Conservation (phyloP, 2,888 invertebrate genomes). For the Tenthredo notha region DNA sequence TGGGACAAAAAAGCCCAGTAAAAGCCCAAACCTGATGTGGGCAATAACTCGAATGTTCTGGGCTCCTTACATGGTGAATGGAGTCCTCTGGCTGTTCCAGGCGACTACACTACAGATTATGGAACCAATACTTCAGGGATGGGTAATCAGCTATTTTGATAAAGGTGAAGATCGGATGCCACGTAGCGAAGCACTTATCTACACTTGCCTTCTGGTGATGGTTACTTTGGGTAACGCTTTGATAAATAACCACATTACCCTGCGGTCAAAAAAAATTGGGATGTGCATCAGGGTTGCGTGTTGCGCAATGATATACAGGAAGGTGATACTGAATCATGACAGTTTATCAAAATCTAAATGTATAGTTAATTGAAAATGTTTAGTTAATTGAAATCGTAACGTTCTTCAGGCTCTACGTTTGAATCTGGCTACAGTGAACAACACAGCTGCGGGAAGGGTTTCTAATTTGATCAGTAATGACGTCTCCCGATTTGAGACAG, state of each 20-base stretch:
- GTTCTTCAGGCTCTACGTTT: conserved; percentile 84
- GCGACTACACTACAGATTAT: conserved; percentile 55
- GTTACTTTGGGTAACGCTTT: conserved; percentile 73
- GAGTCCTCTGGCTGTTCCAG: conserved; percentile 59
- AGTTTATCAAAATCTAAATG: background rate
- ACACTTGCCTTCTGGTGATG: conserved; percentile 75
- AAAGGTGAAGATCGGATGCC: conserved; percentile 55
- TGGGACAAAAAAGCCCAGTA: conserved; percentile 66
- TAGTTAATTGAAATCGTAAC: background rate
- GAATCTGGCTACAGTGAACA: conserved; percentile 85
- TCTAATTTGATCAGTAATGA: conserved; percentile 97
- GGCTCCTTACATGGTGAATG: conserved; percentile 62
- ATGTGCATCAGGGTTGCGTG: conserved; percentile 85
- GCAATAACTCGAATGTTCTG: conserved; percentile 78
- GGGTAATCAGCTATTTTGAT: conserved; percentile 69
- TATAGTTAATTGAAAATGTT: no score
- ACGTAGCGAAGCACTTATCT: conserved; percentile 74
- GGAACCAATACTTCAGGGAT: conserved; percentile 68
- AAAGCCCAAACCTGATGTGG: conserved; percentile 75
- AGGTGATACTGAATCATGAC: conserved; percentile 78
- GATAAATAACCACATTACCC: conserved; percentile 76
- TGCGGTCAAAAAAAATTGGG: conserved; percentile 79
- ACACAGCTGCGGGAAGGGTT: conserved; percentile 92
- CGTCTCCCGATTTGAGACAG: conserved; percentile 93
- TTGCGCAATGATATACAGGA: conserved; percentile 85